Evolutionary conservation across 1,140 invertebrate species (phyloP).

Genomic region (Drosophila ananassae): DNA sequence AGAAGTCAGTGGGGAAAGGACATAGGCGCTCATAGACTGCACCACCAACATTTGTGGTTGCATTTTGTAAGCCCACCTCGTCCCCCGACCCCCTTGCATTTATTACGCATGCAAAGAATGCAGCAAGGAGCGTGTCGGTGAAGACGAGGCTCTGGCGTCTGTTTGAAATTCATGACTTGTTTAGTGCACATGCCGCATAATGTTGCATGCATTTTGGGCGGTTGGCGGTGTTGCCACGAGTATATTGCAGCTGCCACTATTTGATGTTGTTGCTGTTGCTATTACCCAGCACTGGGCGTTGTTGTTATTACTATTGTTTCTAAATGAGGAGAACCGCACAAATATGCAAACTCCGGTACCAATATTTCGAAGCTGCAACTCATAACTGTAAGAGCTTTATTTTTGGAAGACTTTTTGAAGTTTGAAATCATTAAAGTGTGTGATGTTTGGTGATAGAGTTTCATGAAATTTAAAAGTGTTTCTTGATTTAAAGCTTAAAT

Average conservation of each 20-base stretch:
- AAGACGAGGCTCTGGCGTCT: conserved; percentile 40
- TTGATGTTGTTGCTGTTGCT: conserved; percentile 35
- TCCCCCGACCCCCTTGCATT: conserved; percentile 32
- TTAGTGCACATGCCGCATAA: conserved; percentile 81
- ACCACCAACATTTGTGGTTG: conserved; percentile 23
- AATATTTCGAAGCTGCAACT: conserved; percentile 8
- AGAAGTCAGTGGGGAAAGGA: conserved; percentile 32
- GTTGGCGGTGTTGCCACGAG: conserved; percentile 36
- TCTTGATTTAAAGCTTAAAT: too few relatives aligned
- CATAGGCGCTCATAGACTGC: conserved; percentile 1
- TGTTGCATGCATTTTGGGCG: conserved; percentile 71
- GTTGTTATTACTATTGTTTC: conserved; percentile 46
- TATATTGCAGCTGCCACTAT: conserved; percentile 64
- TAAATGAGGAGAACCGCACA: conserved; percentile 62
- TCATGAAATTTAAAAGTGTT: too few relatives aligned
- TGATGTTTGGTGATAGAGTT: too few relatives aligned
- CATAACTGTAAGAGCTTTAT: neutral
- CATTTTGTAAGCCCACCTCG: conserved; percentile 28
- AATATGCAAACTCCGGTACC: conserved; percentile 53
- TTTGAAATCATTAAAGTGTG: too few relatives aligned
- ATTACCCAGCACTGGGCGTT: conserved; percentile 24
- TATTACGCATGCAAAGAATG: conserved; percentile 80
- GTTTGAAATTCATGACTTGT: conserved; percentile 82
- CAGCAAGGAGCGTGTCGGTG: conserved; percentile 22
- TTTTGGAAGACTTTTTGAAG: neutral